Conservation (phyloP, 1,140 invertebrate genomes). For the Listronotus bonariensis region DNA sequence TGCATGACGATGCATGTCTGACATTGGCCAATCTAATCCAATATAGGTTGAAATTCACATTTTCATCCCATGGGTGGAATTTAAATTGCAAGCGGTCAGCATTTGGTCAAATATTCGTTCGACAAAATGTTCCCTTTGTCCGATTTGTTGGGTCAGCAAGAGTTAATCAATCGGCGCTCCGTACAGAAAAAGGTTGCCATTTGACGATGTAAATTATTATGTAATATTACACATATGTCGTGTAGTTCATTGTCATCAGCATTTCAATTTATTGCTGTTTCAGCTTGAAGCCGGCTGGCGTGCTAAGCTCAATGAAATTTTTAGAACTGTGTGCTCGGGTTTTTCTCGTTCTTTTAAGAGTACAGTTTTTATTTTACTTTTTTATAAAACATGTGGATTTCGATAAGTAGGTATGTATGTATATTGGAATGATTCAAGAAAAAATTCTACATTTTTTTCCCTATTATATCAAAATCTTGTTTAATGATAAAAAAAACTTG, state of each 20-base stretch:
- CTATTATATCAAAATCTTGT: too few relatives aligned
- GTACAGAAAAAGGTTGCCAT: slow-evolving; percentile 8
- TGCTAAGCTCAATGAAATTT: too few relatives aligned
- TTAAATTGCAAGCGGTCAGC: slow-evolving; percentile 47
- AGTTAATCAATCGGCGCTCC: neutral
- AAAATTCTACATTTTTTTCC: too few relatives aligned
- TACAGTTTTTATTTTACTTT: too few relatives aligned
- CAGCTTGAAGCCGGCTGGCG: neutral
- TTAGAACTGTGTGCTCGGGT: too few relatives aligned
- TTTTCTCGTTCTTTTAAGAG: too few relatives aligned
- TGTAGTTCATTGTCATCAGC: slow-evolving; percentile 5
- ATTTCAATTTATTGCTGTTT: slow-evolving; percentile 10
- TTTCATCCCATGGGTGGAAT: slow-evolving; percentile 38
- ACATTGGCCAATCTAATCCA: slow-evolving; percentile 42
- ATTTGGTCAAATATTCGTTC: slow-evolving; percentile 29
- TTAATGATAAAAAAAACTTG: too few relatives aligned
- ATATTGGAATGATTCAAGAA: too few relatives aligned
- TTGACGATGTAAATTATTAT: slow-evolving; percentile 23
- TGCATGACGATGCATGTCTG: slow-evolving; percentile 28
- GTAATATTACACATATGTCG: slow-evolving; percentile 36
- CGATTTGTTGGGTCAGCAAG: neutral
- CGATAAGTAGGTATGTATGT: too few relatives aligned
- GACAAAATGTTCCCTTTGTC: slow-evolving; percentile 2
- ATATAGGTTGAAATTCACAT: slow-evolving; percentile 45
- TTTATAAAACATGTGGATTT: too few relatives aligned